Percentiles rank a stretch among this genome's conserved stretches.
Conservation (phyloP, 2,113 vertebrate species). For the Phoxinus phoxinus region DNA sequence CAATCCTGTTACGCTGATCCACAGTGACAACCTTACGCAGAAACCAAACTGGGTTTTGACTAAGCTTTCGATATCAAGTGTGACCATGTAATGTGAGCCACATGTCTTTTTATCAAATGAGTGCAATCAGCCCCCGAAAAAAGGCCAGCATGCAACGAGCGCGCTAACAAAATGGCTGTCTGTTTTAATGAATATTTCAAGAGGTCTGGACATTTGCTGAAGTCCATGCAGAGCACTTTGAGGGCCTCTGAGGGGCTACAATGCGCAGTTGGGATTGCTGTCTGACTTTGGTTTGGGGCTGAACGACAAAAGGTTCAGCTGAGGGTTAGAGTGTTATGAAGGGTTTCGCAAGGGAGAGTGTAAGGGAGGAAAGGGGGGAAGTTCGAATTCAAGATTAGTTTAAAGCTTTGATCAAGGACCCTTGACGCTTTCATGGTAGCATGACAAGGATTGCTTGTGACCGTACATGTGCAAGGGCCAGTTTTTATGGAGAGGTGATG, state of each 20-base stretch:
- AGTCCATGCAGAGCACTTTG: constrained; percentile 31
- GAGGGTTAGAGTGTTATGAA: constrained; percentile 67
- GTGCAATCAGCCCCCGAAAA: constrained; percentile 67
- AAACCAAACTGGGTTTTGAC: constrained; percentile 67
- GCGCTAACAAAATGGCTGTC: constrained; percentile 68
- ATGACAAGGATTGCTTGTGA: constrained; percentile 77
- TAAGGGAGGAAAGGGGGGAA: constrained; percentile 61
- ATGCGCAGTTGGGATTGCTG: constrained; percentile 30
- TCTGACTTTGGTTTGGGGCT: constrained; percentile 28
- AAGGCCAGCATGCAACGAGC: constrained; percentile 8
- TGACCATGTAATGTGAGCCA: constrained; percentile 75
- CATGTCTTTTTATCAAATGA: constrained; percentile 72
- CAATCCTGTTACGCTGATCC: constrained; percentile 72
- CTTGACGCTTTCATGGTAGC: constrained; percentile 72
- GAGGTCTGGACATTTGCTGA: constrained; percentile 70
- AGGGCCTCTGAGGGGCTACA: constrained; percentile 29
- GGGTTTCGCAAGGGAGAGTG: constrained; percentile 60
- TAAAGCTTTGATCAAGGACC: constrained; percentile 76
- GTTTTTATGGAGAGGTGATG: constrained; percentile 58
- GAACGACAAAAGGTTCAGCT: constrained; percentile 69
- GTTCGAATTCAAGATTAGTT: constrained; percentile 73
- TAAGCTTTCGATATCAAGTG: constrained; percentile 76
- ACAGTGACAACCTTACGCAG: constrained; percentile 72
- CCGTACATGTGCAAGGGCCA: constrained; percentile 63
- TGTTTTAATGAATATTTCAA: constrained; percentile 78